A percentile compares a stretch with the other conserved stretches of the same genome.
Evolutionary conservation across 2,888 invertebrate species (phyloP).

Genomic region (Erpobdella octoculata): DNA sequence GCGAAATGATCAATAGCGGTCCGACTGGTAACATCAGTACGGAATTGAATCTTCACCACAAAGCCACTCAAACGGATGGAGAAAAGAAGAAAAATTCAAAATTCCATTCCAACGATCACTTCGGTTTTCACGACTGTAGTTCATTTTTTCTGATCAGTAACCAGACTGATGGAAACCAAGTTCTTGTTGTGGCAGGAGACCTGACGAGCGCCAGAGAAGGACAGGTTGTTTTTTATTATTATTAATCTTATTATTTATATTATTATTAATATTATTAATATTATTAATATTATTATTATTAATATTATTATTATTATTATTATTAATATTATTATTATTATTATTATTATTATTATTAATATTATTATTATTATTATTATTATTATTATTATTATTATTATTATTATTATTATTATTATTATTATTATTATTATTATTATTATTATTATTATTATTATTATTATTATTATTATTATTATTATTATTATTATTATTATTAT

Average conservation of each 20-base stretch:
- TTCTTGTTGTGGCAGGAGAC: not conserved
- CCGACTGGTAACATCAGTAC: not conserved
- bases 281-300: not conserved
- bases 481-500: too few relatives aligned
- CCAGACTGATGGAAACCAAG: not conserved
- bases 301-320: not conserved
- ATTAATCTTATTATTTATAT: not conserved
- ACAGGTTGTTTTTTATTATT: not conserved
- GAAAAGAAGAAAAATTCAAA: not conserved
- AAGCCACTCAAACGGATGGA: not conserved
- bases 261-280: too few relatives aligned
- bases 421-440: not conserved
- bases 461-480: too few relatives aligned
- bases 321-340: not conserved
- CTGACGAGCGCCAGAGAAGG: not conserved
- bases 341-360: not conserved
- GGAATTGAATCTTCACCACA: not conserved
- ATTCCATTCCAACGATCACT: too few relatives aligned
- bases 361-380: not conserved
- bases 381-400: constrained; percentile 13
- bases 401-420: constrained; percentile 3
- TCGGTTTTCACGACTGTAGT: too few relatives aligned
- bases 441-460: not conserved
- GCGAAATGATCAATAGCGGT: not conserved
- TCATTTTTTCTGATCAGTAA: not conserved